Percentiles rank a stretch among this genome's conserved stretches.
Conservation (phyloP, 2,797 vertebrate genomes). For the Acestrorhynchus altus region DNA sequence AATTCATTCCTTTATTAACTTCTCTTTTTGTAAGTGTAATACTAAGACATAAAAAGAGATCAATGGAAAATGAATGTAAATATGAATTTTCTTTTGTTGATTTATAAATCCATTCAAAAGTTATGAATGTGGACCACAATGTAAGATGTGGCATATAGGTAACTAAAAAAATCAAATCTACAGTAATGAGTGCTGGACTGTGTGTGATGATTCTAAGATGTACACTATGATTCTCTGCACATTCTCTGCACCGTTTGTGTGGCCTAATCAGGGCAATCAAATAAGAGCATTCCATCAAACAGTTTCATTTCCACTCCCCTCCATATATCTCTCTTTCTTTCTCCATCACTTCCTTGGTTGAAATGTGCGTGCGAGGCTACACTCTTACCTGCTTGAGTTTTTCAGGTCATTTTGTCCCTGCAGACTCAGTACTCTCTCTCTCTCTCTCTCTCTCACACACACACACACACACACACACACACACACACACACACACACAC, state of each 20-base stretch:
- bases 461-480: neutral
- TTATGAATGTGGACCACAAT: no score
- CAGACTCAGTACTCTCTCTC: slow-evolving; percentile 40
- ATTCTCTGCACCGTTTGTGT: neutral
- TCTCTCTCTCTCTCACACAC: neutral
- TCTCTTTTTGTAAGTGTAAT: no score
- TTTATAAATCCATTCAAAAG: no score
- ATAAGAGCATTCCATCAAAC: slow-evolving; percentile 24
- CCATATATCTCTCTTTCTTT: neutral
- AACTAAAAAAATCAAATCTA: no score
- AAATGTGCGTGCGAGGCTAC: slow-evolving; percentile 44
- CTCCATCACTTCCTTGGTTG: slow-evolving; percentile 24
- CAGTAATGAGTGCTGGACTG: neutral
- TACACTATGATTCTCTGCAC: neutral
- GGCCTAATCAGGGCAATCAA: neutral
- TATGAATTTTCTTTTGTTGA: no score
- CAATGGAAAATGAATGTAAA: no score
- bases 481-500: no score
- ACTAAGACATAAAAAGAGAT: no score
- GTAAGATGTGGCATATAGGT: no score
- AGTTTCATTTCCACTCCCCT: neutral
- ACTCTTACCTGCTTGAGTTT: slow-evolving; percentile 51
- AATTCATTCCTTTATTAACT: no score
- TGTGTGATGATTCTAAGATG: neutral
- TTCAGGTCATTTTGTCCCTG: slow-evolving; percentile 58